Base-by-base conservation (phyloP, 2,797 vertebrate genomes). In the Crenuchus spilurus region DNA sequence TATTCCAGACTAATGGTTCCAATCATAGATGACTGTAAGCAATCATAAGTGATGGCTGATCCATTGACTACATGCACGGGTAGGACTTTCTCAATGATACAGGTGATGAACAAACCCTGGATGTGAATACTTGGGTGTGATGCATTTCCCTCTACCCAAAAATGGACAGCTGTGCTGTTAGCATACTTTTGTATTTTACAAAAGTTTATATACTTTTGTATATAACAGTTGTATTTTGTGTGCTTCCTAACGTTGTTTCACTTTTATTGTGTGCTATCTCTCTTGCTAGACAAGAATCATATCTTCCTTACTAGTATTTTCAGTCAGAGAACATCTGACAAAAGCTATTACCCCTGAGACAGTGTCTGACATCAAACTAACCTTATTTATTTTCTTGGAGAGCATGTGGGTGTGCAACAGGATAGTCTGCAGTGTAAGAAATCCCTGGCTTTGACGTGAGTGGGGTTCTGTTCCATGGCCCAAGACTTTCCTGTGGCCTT, bases 21-120 rank as follows among this genome's bases (percentile, higher is more conserved):
- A 70, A 75, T 62, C 86, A 82, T 82, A 92, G 89, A 90, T 93
- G 91, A 93, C 87, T 84, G n/a, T n/a, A n/a, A n/a, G n/a, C n/a
- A n/a, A n/a, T n/a, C n/a, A n/a, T n/a, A n/a, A 61, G 35, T 0
- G 46, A 69, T 16, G 76, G 78, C 80, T 76, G 79, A 76, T 84
- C 37, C 74, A 77, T 58, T 88, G 88, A 82, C 68, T 80, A 84
- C 87, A 80, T 22, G 54, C 62, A 72, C 52, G 26, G 41, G 31
- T 64, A 49, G 46, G 41, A 58, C 49, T 24, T 24, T 20, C 7
- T 54, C 4, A 70, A 37, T 55, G 37, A 16, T 51, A 20, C 66
- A 28, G 13, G 16, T 46, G 35, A n/a, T 54, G n/a, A 35, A 20
- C 30, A n/a, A 61, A 68, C 6, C 30, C 31, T 37, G 24, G n/a